Conservation (phyloP, 2,797 vertebrate genomes). For the Microhierax caerulescens region DNA sequence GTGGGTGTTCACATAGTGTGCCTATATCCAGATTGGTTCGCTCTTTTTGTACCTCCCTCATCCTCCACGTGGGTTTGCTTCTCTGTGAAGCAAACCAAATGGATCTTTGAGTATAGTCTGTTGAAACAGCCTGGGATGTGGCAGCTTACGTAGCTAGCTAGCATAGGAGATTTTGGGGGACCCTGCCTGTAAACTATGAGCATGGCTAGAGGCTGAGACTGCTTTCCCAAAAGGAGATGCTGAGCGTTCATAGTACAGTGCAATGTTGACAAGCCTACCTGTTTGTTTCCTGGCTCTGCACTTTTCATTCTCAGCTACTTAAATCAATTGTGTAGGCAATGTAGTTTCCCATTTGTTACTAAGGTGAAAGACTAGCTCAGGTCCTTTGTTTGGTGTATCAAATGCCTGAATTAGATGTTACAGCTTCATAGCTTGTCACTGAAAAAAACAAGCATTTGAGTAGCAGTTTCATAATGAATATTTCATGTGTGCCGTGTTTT, state of each 20-base stretch:
- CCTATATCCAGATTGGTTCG: neutral
- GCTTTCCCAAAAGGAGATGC: neutral
- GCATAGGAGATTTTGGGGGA: neutral
- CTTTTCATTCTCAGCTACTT: neutral
- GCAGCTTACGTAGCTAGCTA: neutral
- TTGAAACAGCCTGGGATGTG: neutral
- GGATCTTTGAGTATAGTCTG: neutral
- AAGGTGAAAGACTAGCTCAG: neutral
- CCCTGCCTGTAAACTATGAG: fast-evolving
- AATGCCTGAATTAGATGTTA: neutral
- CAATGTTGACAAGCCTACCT: neutral
- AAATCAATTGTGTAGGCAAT: neutral
- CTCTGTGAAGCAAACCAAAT: fast-evolving
- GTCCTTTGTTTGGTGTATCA: neutral
- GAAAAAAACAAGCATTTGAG: neutral
- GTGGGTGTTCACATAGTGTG: neutral
- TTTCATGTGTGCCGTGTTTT: neutral
- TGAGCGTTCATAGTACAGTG: neutral
- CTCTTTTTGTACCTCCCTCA: neutral
- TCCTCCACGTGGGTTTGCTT: fast-evolving
- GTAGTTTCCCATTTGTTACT: neutral
- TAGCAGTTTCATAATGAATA: neutral
- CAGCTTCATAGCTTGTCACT: neutral
- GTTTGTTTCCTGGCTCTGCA: neutral
- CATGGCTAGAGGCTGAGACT: neutral